Conservation (phyloP, 2,113 vertebrate genomes). For the Neomonachus schauinslandi region DNA sequence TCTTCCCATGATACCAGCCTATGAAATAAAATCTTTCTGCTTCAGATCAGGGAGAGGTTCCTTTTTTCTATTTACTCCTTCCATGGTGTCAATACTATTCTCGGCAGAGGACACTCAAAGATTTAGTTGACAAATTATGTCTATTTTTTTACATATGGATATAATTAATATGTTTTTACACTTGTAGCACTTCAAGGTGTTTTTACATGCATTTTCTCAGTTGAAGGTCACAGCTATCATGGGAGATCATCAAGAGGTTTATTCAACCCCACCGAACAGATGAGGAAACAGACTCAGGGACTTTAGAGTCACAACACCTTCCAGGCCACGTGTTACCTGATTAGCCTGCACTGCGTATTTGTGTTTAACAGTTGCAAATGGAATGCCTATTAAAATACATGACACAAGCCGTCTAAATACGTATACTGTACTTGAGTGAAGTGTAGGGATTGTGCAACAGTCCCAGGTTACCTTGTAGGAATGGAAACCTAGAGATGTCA, state of each 20-base stretch:
- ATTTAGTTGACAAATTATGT: not conserved
- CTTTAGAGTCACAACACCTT: not conserved
- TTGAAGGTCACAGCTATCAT: not conserved
- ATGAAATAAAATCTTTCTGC: not conserved
- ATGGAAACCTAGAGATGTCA: not conserved
- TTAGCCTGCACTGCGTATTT: not conserved
- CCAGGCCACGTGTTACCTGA: not conserved
- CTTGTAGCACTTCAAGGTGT: not conserved
- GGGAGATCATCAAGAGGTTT: not conserved
- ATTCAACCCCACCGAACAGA: not conserved
- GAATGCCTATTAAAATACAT: not conserved
- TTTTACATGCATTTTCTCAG: not conserved
- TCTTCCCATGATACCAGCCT: not conserved
- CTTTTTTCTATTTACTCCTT: not conserved
- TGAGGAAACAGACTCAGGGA: not conserved
- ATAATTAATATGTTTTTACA: not conserved
- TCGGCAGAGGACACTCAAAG: not conserved
- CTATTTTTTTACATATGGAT: not conserved
- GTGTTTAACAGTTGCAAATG: not conserved
- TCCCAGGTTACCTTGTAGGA: not conserved
- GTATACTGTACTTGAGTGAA: not conserved
- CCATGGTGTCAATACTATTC: not conserved
- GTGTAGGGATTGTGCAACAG: not conserved
- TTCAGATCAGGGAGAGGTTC: not conserved
- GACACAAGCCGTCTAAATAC: not conserved